Percentiles rank a stretch among this genome's conserved stretches.
These are phyloP conservation scores for Chloropsis hardwickii DNA, from an alignment of 2,113 vertebrate species.

Conservation along the genomic window DNA sequence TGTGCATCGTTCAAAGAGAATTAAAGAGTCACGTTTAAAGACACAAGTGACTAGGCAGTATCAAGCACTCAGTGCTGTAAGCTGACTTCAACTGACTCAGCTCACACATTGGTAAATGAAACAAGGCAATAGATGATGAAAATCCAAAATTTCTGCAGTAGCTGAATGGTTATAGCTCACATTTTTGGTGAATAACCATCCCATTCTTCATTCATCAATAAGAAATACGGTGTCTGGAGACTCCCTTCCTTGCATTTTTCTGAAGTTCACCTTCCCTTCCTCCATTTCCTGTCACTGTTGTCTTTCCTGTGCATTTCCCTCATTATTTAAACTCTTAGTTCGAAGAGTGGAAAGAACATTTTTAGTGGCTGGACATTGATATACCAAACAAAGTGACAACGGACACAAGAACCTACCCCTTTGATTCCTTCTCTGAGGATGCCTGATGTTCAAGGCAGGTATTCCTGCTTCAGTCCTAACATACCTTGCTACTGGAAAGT, in stretches of 20 bases:
- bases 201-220: not conserved
- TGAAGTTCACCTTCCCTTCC: not conserved
- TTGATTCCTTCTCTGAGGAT: not conserved
- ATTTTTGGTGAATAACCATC: not conserved
- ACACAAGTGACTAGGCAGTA: fast-evolving
- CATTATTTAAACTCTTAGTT: not conserved
- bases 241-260: not conserved
- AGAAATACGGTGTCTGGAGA: not conserved
- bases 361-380: not conserved
- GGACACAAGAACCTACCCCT: not conserved
- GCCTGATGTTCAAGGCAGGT: not conserved
- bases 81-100: not conserved
- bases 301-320: not conserved
- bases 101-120: not conserved
- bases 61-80: not conserved
- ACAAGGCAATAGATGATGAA: not conserved
- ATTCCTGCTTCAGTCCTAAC: not conserved
- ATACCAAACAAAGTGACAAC: not conserved
- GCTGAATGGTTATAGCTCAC: not conserved
- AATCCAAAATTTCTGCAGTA: not conserved
- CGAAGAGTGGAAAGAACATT: not conserved
- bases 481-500: not conserved
- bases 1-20: not conserved
- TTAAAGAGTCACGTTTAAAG: not conserved
- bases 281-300: not conserved